Conservation (phyloP, 2,888 invertebrate genomes). For the Agrochola lychnidis region DNA sequence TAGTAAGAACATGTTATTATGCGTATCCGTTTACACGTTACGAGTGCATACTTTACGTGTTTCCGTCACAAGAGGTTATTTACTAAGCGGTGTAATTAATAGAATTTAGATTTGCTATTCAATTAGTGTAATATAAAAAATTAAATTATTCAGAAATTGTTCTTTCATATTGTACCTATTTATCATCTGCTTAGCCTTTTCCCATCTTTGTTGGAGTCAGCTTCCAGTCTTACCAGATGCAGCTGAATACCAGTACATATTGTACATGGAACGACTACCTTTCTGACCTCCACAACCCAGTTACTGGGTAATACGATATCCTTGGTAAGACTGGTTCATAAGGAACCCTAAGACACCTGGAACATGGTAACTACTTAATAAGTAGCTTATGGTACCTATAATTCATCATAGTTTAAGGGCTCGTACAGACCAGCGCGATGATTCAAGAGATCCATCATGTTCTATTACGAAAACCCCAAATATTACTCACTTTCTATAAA, state of each 20-base stretch:
- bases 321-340: not conserved
- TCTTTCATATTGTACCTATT: not conserved
- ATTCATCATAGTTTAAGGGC: slow-evolving; percentile 2
- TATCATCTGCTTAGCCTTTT: not conserved
- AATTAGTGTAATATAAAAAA: not conserved
- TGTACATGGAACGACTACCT: not conserved
- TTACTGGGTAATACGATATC: not conserved
- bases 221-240: not conserved
- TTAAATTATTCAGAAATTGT: not conserved
- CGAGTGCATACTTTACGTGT: slow-evolving; percentile 15
- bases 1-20: slow-evolving; percentile 31
- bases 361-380: too few species aligned
- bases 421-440: too few species aligned
- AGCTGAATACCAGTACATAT: not conserved
- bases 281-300: not conserved
- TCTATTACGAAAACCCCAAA: slow-evolving; percentile 17
- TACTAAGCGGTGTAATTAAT: not conserved
- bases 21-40: slow-evolving; percentile 37
- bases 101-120: not conserved
- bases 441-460: not conserved
- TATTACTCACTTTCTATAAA: slow-evolving; percentile 41
- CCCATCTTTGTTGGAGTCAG: not conserved
- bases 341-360: too few species aligned
- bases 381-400: too few species aligned
- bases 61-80: not conserved